A percentile compares a stretch with the other conserved stretches of the same genome.
Conservation (phyloP, 2,888 invertebrate genomes). For the Junonia oenone region DNA sequence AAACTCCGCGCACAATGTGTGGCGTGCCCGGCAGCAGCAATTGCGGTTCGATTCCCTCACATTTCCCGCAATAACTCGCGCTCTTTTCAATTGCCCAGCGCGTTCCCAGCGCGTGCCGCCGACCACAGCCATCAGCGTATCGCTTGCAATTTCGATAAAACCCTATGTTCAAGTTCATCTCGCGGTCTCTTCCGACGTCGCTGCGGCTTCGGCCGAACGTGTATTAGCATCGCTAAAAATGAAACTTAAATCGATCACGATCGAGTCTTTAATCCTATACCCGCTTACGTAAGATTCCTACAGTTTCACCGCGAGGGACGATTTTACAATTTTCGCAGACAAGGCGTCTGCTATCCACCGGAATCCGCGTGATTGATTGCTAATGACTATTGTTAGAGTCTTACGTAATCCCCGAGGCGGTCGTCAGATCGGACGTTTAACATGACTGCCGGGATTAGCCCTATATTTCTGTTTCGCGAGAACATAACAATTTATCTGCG, state of each 20-base stretch:
- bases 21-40: conserved; percentile 58
- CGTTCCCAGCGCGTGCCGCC: conserved; percentile 66
- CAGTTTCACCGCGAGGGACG: conserved; percentile 53
- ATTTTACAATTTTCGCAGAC: conserved; percentile 46
- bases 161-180: conserved; percentile 55
- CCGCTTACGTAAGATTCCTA: conserved; percentile 31
- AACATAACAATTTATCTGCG: conserved; percentile 47
- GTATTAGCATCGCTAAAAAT: conserved; percentile 20
- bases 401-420: conserved; percentile 55
- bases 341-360: conserved; percentile 47
- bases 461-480: conserved; percentile 32
- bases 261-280: conserved; percentile 30
- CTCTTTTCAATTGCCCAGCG: conserved; percentile 70
- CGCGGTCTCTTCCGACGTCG: conserved; percentile 28
- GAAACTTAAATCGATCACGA: conserved; percentile 40
- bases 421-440: conserved; percentile 32
- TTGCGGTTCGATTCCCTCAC: conserved; percentile 56
- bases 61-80: conserved; percentile 67
- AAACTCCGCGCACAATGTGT: conserved; percentile 25
- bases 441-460: conserved; percentile 31
- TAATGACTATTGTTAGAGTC: conserved; percentile 68
- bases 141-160: conserved; percentile 61
- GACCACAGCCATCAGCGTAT: conserved; percentile 49
- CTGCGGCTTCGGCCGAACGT: conserved; percentile 33
- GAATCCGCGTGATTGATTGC: conserved; percentile 66